phyloP scores from a whole-genome alignment of 2,113 vertebrate species.

The Leptodactylus fuscus region DNA sequence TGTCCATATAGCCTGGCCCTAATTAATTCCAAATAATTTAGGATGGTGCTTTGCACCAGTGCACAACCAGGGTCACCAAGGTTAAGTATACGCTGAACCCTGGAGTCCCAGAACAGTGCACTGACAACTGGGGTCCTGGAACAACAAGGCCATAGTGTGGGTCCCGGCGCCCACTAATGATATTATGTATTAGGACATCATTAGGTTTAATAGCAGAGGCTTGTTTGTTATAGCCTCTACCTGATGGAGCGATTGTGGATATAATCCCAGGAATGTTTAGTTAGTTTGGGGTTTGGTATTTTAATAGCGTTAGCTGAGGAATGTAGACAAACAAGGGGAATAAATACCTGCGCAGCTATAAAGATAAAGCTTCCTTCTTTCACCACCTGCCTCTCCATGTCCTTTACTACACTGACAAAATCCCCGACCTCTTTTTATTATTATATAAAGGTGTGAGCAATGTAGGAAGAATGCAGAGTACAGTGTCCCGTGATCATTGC shows the following conservation, averaged over 20 bases:
- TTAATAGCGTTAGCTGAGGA: conserved; percentile 51
- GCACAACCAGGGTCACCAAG: not conserved
- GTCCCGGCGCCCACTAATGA: not conserved
- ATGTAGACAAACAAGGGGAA: conserved; percentile 58
- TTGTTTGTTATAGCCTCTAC: conserved; percentile 33
- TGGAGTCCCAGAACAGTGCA: not conserved
- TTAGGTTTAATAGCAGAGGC: not conserved
- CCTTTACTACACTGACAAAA: not conserved
- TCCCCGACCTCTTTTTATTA: not conserved
- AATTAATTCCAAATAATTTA: not conserved
- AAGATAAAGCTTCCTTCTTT: conserved; percentile 54
- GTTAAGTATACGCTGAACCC: too few relatives aligned
- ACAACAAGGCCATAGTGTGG: not conserved
- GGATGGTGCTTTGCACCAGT: not conserved
- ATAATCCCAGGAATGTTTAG: conserved; percentile 57
- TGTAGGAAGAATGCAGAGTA: not conserved
- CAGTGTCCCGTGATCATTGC: not conserved
- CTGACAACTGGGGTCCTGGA: not conserved
- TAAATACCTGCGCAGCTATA: conserved; percentile 56
- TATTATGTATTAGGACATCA: not conserved
- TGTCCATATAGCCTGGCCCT: not conserved
- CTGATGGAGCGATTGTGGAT: conserved; percentile 47
- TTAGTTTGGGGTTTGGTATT: conserved; percentile 56
- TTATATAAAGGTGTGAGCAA: conserved; percentile 16
- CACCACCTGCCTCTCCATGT: conserved; percentile 3